Base-by-base conservation (phyloP, 2,888 invertebrate species). In the Epirrita christyi region DNA sequence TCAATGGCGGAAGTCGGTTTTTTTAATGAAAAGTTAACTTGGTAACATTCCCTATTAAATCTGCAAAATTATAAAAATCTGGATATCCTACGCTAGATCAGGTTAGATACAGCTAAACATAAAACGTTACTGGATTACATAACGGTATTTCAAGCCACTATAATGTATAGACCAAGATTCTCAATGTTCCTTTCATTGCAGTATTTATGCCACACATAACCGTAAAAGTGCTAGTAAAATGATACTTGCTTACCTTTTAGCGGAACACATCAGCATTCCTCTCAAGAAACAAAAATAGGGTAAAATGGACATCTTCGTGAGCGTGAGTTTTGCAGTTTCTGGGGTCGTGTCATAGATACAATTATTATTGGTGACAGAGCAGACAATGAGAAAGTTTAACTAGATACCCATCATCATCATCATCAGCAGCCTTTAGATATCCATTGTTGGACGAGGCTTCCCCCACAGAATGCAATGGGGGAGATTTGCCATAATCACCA, bases 161-260 rank as follows among this genome's bases (percentile, higher is more conserved):
- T 21, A n/a, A n/a, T n/a, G n/a, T n/a, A 4, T 32, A 32, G 13
- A 9, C n/a, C 10, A 21, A 27, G 4, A 41, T n/a, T n/a, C 37
- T n/a, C 48, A 38, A 53, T 55, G 48, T 44, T 55, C 14, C 37
- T 53, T 53, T 49, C 48, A 53, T 48, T n/a, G 29, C 45, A 32
- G 36, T 49, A 54, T 59, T 45, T 55, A 44, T 54, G 32, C 21
- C 8, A 36, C 14, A 14, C 29, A 54, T 54, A 59, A 54, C 42
- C 54, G 42, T 54, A 54, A 49, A 59, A 46, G 54, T 40, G 11
- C 27, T 38, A 15, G 36, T 11, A 42, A 50, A 54, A 42, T 41
- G 58, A 41, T 29, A 54, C 53, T 53, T 49, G 53, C 53, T 49
- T 50, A 59, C 53, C 58, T 54, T 59, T 59, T 54, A 54, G 48